phyloP scores from a whole-genome alignment of 2,888 invertebrate species.

The Acanthoscelides obtectus region DNA sequence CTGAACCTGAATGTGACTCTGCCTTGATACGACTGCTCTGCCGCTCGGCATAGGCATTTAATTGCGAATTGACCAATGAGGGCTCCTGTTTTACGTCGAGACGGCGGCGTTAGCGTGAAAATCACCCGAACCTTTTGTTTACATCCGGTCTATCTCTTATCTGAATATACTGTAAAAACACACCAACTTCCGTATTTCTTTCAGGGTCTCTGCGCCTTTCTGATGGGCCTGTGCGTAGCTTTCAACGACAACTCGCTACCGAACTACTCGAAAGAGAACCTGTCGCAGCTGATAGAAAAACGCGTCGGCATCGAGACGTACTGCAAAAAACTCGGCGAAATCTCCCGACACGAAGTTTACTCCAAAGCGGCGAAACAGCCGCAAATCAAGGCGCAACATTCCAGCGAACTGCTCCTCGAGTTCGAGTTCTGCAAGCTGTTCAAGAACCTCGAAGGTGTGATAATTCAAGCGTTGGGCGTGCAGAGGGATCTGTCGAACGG shows the following conservation, averaged over 20 bases:
- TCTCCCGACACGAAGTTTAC: conserved; percentile 87
- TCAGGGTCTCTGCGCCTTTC: conserved; percentile 68
- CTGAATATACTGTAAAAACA: too few species aligned
- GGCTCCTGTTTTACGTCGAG: too few species aligned
- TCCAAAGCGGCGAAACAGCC: conserved; percentile 90
- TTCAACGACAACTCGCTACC: conserved; percentile 81
- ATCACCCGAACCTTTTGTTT: too few species aligned
- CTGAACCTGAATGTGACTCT: too few species aligned
- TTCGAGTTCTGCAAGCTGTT: conserved; percentile 92
- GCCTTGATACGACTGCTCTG: too few species aligned
- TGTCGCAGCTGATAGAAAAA: conserved; percentile 80
- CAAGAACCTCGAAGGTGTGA: conserved; percentile 65
- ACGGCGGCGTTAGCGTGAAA: too few species aligned
- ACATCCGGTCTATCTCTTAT: too few species aligned
- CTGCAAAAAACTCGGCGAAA: conserved; percentile 77
- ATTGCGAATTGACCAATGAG: too few species aligned
- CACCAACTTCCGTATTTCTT: too few species aligned
- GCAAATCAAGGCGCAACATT: conserved; percentile 71
- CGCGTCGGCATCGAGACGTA: conserved; percentile 88
- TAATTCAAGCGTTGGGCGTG: conserved; percentile 39
- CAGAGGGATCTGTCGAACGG: conserved; percentile 49
- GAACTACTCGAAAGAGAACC: conserved; percentile 70
- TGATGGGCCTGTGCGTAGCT: conserved; percentile 87
- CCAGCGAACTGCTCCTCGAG: conserved; percentile 82
- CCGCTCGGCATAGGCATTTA: too few species aligned